Conservation (phyloP, 2,797 vertebrate genomes). For the Gallirallus australis region DNA sequence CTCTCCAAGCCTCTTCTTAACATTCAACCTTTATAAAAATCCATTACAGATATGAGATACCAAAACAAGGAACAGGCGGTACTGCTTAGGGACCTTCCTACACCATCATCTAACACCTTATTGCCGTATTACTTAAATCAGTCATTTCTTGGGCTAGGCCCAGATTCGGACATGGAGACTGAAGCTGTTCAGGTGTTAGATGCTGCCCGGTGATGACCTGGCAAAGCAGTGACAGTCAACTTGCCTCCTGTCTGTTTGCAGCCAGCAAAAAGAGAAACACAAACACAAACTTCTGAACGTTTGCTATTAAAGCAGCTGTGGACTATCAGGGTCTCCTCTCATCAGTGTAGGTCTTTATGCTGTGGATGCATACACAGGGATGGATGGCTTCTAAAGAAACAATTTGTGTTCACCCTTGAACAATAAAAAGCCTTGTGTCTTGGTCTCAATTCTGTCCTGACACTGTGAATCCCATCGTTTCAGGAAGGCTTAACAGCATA, state of each 20-base stretch:
- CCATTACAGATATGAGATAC: neutral
- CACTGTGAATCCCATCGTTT: neutral
- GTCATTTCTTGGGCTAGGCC: neutral
- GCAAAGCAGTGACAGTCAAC: neutral
- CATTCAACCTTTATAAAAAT: neutral
- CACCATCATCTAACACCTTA: neutral
- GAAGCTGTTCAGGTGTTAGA: neutral
- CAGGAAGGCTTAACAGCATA: neutral
- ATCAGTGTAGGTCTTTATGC: neutral
- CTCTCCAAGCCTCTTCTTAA: neutral
- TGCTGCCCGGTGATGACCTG: neutral
- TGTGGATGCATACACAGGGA: neutral
- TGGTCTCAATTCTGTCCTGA: neutral
- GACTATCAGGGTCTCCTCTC: neutral
- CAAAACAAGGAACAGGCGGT: neutral
- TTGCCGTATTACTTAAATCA: neutral
- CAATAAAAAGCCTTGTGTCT: neutral
- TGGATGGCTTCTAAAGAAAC: neutral
- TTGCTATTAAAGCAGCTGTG: neutral
- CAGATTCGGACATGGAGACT: neutral
- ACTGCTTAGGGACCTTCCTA: neutral
- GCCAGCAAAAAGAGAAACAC: neutral
- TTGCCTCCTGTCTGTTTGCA: neutral
- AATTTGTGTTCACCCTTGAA: neutral
- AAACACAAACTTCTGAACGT: neutral